phyloP scores from a whole-genome alignment of 2,888 invertebrate genomes.

The Belgica antarctica region DNA sequence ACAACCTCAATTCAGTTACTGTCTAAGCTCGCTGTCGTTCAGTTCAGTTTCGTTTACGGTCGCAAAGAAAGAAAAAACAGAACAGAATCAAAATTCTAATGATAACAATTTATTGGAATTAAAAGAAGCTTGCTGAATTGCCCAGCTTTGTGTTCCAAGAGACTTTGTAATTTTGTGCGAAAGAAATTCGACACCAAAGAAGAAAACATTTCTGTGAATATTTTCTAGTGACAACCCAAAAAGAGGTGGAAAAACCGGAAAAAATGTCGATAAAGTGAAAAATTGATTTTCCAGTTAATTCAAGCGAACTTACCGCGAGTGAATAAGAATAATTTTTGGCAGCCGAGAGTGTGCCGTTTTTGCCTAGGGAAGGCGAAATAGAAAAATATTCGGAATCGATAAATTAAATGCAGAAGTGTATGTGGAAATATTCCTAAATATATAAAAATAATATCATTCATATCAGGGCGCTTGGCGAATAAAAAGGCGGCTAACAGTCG shows the following conservation, averaged over 20 bases:
- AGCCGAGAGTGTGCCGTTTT: too few relatives aligned
- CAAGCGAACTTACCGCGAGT: not conserved
- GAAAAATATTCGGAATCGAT: conserved; percentile 28
- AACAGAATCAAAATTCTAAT: not conserved
- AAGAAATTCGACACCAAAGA: not conserved
- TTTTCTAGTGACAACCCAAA: not conserved
- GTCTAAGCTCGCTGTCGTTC: conserved; percentile 19
- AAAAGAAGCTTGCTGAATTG: not conserved
- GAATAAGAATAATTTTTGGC: conserved; percentile 2
- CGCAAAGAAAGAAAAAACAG: too few relatives aligned
- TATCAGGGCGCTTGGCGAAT: not conserved
- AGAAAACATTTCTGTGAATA: not conserved
- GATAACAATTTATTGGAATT: conserved; percentile 20
- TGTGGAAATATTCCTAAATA: conserved; percentile 20
- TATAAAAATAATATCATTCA: conserved; percentile 4
- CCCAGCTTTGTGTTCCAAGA: not conserved
- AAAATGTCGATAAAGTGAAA: conserved; percentile 21
- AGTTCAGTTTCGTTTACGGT: not conserved
- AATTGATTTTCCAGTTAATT: conserved; percentile 25
- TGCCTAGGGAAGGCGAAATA: not conserved
- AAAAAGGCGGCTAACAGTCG: too few relatives aligned
- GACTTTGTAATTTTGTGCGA: not conserved
- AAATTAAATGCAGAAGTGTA: conserved; percentile 26
- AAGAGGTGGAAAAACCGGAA: conserved; percentile 1
- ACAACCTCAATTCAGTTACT: not conserved